Evolutionary conservation across 2,797 vertebrate genomes (phyloP).

Genomic region (Margarornis squamiger): DNA sequence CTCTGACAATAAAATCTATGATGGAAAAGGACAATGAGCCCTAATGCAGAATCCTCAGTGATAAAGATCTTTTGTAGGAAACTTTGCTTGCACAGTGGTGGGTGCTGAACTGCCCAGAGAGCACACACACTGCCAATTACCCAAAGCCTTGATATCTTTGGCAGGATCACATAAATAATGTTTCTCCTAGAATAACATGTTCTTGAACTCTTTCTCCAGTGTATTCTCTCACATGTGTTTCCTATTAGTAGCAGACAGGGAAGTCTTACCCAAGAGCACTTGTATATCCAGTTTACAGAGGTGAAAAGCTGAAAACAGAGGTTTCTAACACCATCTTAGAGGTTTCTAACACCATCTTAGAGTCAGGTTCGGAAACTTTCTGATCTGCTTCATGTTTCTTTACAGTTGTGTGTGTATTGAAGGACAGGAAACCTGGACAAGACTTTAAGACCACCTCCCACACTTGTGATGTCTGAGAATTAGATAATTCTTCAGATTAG

Average conservation of each 20-base stretch:
- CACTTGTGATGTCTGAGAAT: neutral
- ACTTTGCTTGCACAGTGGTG: neutral
- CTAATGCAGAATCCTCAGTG: neutral
- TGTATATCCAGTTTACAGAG: neutral
- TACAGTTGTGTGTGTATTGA: neutral
- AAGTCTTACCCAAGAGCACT: neutral
- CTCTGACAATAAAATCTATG: neutral
- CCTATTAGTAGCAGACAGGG: neutral
- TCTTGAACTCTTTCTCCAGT: slow-evolving; percentile 9
- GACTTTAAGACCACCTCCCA: neutral
- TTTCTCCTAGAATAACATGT: slow-evolving; percentile 42
- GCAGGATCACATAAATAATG: neutral
- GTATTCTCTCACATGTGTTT: slow-evolving; percentile 34
- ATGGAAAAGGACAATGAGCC: neutral
- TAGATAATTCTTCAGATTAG: neutral
- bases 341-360: neutral
- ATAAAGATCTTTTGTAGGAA: neutral
- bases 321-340: neutral
- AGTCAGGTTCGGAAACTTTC: neutral
- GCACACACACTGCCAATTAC: neutral
- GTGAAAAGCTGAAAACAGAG: neutral
- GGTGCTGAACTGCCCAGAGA: neutral
- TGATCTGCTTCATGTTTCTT: neutral
- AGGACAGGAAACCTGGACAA: neutral
- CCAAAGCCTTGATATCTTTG: slow-evolving; percentile 9